These are phyloP conservation scores for Lasioglossum baleicum DNA, from an alignment of 1,140 invertebrate genomes.

Conservation along the genomic window DNA sequence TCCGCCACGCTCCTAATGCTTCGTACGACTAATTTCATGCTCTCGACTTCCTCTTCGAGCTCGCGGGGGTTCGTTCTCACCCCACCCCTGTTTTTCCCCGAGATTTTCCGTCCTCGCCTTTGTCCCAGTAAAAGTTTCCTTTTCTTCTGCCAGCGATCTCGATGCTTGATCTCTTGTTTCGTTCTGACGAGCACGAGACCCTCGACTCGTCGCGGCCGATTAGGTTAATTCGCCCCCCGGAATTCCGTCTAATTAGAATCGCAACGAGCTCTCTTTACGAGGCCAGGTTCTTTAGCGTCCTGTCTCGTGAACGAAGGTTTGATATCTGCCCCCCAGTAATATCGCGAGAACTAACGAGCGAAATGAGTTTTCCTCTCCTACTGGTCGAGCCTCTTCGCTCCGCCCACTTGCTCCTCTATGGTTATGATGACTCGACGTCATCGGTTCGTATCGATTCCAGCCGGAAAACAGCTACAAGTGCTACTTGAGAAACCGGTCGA, in stretches of 20 bases:
- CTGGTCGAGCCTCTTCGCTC: no score
- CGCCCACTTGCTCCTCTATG: no score
- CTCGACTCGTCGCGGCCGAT: conserved; percentile 56
- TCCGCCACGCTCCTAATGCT: conserved; percentile 42
- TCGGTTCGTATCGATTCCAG: no score
- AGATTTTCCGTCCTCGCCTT: background rate
- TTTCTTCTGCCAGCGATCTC: no score
- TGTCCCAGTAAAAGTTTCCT: background rate
- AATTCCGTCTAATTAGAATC: conserved; percentile 75
- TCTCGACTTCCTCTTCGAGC: conserved; percentile 59
- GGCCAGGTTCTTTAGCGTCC: background rate
- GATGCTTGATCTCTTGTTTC: conserved; percentile 1
- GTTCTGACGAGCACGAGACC: conserved; percentile 9
- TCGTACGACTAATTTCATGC: conserved; percentile 71
- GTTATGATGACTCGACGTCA: no score
- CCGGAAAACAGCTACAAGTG: no score
- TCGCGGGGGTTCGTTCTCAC: conserved; percentile 38
- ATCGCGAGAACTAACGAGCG: no score
- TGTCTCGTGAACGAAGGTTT: no score
- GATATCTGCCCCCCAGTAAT: no score
- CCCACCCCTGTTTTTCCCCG: background rate
- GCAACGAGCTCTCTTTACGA: conserved; percentile 60
- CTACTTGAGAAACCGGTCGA: no score
- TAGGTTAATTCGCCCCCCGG: conserved; percentile 68
- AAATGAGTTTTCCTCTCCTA: no score